Evolutionary conservation across 1,140 invertebrate genomes (phyloP).

Genomic region (Drosophila bocqueti): DNA sequence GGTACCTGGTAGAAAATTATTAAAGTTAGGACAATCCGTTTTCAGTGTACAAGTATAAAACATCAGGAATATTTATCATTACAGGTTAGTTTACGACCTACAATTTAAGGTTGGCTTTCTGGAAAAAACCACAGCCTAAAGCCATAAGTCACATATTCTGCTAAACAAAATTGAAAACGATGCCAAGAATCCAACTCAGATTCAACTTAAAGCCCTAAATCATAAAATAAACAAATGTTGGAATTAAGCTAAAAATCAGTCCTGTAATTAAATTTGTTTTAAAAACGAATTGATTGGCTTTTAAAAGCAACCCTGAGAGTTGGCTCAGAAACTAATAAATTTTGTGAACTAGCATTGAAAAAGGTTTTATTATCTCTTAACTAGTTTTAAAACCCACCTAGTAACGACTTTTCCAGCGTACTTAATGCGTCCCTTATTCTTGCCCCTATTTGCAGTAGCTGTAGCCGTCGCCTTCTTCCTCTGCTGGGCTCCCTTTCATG

Average conservation of each 20-base stretch:
- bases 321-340: no score
- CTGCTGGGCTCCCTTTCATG: constrained; percentile 98
- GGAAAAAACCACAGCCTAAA: constrained; percentile 9
- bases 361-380: no score
- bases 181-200: background rate
- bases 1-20: background rate
- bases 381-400: background rate
- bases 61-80: background rate
- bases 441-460: constrained; percentile 89
- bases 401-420: background rate
- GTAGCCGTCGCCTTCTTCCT: constrained; percentile 98
- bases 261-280: background rate
- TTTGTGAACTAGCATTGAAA: no score
- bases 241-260: background rate
- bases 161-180: constrained; percentile 1
- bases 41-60: background rate
- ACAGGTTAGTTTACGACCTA: background rate
- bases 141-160: background rate
- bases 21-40: background rate
- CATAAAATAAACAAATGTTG: background rate
- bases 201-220: background rate
- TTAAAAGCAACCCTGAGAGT: background rate
- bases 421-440: constrained; percentile 34
- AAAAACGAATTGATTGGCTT: background rate
- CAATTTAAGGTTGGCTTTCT: background rate